Evolutionary conservation across 2,113 vertebrate species (phyloP), one percentile per base, ranked within the genome.

Genomic region (Recurvirostra avosetta): DNA sequence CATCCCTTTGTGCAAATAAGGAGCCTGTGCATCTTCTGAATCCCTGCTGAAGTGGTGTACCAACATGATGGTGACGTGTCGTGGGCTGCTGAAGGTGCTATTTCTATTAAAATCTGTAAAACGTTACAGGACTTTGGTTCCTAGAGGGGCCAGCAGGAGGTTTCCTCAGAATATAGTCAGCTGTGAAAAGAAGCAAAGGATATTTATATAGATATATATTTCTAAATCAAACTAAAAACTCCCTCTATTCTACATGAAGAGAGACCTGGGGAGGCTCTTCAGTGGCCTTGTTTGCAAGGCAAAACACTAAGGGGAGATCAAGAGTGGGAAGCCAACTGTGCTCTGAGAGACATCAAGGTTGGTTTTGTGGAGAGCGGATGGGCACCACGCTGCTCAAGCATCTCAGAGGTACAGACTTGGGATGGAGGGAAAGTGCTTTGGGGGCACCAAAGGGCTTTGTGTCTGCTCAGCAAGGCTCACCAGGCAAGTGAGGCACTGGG

Each of bases 11-110:
- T 40, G 43, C 10, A 62, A 92, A 70, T 20, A 38, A 41, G 25
- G 58, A n/a, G 38, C 2, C 6, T 36, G 26, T 53, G 18, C 10
- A 23, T 49, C 63, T 71, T 85, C 61, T 66, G 76, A 73, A 84
- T 71, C 23, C 29, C 45, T 36, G 20, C 18, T 65, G 53, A 62
- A 63, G 36, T 9, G 30, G 29, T 5, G 26, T 50, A 11, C 29
- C 40, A 49, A 11, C 0, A 1, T 0, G 2, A 26, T 23, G 40
- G 20, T 52, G 36, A 58, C 3, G 1, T 52, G 22, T 21, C 8
- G 2, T 17, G 30, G 41, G 38, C 38, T 82, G 34, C 26, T 75
- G 32, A 63, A 68, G 32, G 23, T 62, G 21, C 6, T 84, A 7
- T 27, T 77, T 82, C 65, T 68, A 5, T 25, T 72, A 11, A 78